These are phyloP conservation scores for Nasonia longicornis DNA, from an alignment of 1,140 invertebrate species.

Conservation along the genomic window DNA sequence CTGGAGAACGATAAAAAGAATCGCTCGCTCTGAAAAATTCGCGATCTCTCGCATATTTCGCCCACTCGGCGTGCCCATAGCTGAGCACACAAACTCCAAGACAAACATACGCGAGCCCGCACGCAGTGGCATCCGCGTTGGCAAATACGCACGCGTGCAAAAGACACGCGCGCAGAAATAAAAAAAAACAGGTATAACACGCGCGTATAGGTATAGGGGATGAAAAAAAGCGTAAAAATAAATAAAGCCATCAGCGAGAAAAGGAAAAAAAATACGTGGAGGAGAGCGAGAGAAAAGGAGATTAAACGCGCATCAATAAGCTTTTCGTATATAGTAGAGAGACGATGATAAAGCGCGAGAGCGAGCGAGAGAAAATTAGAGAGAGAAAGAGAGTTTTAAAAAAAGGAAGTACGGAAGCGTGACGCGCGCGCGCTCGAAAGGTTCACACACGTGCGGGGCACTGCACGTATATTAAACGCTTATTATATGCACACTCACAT, in stretches of 20 bases:
- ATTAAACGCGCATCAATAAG: constrained; percentile 41
- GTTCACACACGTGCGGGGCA: background rate
- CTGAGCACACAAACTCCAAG: background rate
- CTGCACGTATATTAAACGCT: background rate
- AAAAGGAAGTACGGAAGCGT: constrained; percentile 16
- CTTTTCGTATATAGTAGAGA: constrained; percentile 34
- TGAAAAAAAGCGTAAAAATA: constrained; percentile 47
- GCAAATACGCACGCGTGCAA: background rate
- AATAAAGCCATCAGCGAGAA: constrained; percentile 31
- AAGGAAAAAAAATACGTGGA: constrained; percentile 8
- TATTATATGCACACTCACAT: background rate
- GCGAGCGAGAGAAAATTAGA: constrained; percentile 24
- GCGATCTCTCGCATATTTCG: constrained; percentile 5
- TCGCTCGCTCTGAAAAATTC: background rate
- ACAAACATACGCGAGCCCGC: background rate
- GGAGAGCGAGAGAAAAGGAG: constrained; percentile 23
- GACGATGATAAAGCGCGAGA: constrained; percentile 23
- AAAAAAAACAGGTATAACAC: constrained; percentile 15
- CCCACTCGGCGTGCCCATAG: background rate
- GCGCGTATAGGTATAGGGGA: constrained; percentile 49
- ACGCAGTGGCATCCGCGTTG: background rate
- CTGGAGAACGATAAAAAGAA: constrained; percentile 12
- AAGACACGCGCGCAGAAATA: constrained; percentile 7
- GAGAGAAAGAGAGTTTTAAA: constrained; percentile 4
- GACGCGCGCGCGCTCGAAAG: background rate